These are phyloP conservation scores for Merluccius polli DNA, from an alignment of 2,797 vertebrate genomes.

Conservation along the genomic window DNA sequence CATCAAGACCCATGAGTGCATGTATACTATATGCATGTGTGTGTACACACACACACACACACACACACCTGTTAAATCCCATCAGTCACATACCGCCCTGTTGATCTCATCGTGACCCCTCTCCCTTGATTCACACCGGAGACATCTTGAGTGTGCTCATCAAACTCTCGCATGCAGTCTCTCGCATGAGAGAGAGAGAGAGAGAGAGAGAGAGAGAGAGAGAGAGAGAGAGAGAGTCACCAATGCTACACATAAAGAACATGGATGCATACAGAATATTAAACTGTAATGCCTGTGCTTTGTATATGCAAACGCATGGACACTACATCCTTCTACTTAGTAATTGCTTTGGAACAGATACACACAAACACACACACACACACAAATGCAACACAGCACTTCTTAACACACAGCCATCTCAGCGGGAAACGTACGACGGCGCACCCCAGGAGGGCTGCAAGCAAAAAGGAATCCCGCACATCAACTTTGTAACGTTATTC, in stretches of 20 bases:
- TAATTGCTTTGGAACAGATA: background rate
- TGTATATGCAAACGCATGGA: background rate
- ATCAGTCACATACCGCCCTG: background rate
- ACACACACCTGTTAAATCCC: background rate
- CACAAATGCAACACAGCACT: background rate
- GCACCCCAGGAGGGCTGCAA: background rate
- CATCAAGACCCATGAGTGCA: background rate
- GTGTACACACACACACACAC: background rate
- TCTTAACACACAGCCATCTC: background rate
- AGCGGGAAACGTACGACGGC: background rate
- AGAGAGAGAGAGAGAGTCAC: background rate
- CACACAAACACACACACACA: constrained; percentile 10
- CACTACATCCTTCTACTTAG: background rate
- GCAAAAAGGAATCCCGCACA: background rate
- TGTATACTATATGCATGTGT: background rate
- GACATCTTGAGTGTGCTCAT: background rate
- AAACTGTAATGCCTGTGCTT: background rate
- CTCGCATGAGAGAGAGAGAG: background rate
- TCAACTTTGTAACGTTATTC: background rate
- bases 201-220: background rate
- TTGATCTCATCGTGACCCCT: background rate
- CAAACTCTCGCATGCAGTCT: background rate
- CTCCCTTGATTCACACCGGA: background rate
- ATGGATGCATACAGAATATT: background rate
- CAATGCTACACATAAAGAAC: background rate